A percentile compares a stretch with the other conserved stretches of the same genome.
These are phyloP conservation scores for Eilema caniola DNA, from an alignment of 2,888 invertebrate genomes.

Conservation along the genomic window DNA sequence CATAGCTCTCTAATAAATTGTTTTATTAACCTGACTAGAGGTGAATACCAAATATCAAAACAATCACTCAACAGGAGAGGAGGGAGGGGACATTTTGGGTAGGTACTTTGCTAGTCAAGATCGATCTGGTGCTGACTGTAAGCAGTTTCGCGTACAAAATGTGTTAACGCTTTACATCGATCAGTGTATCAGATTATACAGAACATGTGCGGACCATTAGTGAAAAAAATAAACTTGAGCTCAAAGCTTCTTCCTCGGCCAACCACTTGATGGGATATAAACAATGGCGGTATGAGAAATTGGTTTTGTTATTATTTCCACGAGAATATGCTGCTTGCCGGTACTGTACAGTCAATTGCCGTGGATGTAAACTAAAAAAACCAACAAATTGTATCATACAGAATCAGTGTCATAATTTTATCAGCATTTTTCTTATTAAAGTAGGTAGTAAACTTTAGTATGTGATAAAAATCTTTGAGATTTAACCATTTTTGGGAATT, in stretches of 20 bases:
- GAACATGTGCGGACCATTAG: constrained; percentile 57
- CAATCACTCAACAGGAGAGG: too few relatives aligned
- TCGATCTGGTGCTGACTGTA: too few relatives aligned
- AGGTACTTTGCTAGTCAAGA: too few relatives aligned
- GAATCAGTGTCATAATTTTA: background rate
- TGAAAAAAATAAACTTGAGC: constrained; percentile 51
- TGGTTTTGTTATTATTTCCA: constrained; percentile 65
- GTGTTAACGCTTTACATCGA: constrained; percentile 50
- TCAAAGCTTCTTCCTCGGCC: constrained; percentile 48
- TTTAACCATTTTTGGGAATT: constrained; percentile 51
- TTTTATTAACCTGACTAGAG: too few relatives aligned
- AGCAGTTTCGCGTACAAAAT: constrained; percentile 28
- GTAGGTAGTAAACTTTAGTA: background rate
- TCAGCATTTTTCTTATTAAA: background rate
- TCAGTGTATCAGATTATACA: constrained; percentile 24
- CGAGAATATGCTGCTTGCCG: constrained; percentile 37
- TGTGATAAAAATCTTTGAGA: background rate
- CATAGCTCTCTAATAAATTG: too few relatives aligned
- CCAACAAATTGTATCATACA: background rate
- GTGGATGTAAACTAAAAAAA: background rate
- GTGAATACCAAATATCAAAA: too few relatives aligned
- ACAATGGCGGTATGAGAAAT: constrained; percentile 71
- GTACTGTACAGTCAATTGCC: background rate
- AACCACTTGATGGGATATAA: constrained; percentile 67
- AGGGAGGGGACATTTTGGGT: too few relatives aligned